phyloP scores from a whole-genome alignment of 2,113 vertebrate genomes.

The Bufo gargarizans region DNA sequence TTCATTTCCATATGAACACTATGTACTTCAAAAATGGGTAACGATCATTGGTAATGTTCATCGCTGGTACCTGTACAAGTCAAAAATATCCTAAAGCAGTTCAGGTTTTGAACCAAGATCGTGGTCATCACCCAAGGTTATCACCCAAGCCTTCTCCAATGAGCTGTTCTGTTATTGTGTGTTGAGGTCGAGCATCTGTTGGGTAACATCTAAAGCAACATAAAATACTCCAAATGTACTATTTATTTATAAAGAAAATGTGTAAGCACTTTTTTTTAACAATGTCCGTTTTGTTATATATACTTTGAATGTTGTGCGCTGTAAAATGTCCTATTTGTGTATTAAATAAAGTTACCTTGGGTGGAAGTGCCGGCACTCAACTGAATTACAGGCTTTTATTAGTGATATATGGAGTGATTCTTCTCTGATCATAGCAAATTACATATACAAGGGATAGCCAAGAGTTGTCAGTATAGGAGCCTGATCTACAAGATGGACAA shows the following conservation, averaged over 20 bases:
- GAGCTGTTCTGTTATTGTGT: slow-evolving; percentile 74
- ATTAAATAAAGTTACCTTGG: slow-evolving; percentile 87
- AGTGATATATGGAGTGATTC: neutral
- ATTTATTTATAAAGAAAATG: slow-evolving; percentile 93
- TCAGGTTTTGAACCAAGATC: neutral
- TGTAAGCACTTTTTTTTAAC: slow-evolving; percentile 52
- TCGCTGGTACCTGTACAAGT: neutral
- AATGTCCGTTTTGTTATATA: slow-evolving; percentile 91
- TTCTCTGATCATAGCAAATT: too few relatives aligned
- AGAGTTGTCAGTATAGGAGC: too few relatives aligned
- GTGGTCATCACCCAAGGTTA: neutral
- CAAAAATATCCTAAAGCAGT: neutral
- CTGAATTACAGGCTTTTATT: slow-evolving; percentile 63
- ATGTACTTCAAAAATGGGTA: too few relatives aligned
- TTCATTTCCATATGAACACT: neutral
- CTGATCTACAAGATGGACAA: too few relatives aligned
- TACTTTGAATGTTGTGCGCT: slow-evolving; percentile 91
- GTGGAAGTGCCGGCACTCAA: slow-evolving; percentile 81
- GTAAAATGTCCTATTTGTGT: slow-evolving; percentile 94
- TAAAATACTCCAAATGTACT: slow-evolving; percentile 66
- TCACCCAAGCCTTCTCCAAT: slow-evolving; percentile 61
- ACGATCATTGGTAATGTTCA: neutral
- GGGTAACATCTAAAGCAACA: slow-evolving; percentile 69
- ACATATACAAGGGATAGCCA: too few relatives aligned
- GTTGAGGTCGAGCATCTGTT: slow-evolving; percentile 84